These are phyloP conservation scores for Xestia ashworthii DNA, from an alignment of 2,888 invertebrate genomes.

Conservation along the genomic window DNA sequence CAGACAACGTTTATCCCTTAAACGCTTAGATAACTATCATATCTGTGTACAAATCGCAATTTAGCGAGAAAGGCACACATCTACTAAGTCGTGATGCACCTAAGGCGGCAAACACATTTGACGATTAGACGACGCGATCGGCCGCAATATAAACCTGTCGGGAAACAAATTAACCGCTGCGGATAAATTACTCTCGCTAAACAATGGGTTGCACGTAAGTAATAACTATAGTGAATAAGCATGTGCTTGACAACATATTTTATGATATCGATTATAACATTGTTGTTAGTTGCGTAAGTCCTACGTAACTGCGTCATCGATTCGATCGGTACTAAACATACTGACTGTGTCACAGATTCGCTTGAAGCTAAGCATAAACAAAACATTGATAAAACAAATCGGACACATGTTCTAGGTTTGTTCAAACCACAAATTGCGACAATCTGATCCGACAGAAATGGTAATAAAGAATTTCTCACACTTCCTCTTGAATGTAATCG, in stretches of 20 bases:
- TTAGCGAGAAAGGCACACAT: slow-evolving; percentile 76
- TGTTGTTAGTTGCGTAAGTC: slow-evolving; percentile 21
- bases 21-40: slow-evolving; percentile 74
- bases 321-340: not conserved
- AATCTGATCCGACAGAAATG: slow-evolving; percentile 15
- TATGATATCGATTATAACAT: slow-evolving; percentile 38
- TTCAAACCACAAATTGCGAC: slow-evolving; percentile 12
- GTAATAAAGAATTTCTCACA: slow-evolving; percentile 11
- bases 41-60: slow-evolving; percentile 74
- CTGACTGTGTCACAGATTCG: not conserved
- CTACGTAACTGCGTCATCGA: slow-evolving; percentile 3
- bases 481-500: slow-evolving; percentile 21
- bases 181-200: slow-evolving; percentile 46
- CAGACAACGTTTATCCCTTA: slow-evolving; percentile 75
- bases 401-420: slow-evolving; percentile 8
- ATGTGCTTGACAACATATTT: slow-evolving; percentile 45
- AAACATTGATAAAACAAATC: slow-evolving; percentile 27
- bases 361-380: slow-evolving; percentile 16
- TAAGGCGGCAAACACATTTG: slow-evolving; percentile 63
- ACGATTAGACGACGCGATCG: slow-evolving; percentile 40
- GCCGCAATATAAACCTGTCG: slow-evolving; percentile 51
- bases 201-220: slow-evolving; percentile 50
- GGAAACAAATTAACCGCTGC: slow-evolving; percentile 44
- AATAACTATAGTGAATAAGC: slow-evolving; percentile 27
- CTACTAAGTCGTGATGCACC: slow-evolving; percentile 73